Percentiles rank a stretch among this genome's conserved stretches.
Evolutionary conservation across 2,888 invertebrate species (phyloP).

Genomic region (Papilio gigon): DNA sequence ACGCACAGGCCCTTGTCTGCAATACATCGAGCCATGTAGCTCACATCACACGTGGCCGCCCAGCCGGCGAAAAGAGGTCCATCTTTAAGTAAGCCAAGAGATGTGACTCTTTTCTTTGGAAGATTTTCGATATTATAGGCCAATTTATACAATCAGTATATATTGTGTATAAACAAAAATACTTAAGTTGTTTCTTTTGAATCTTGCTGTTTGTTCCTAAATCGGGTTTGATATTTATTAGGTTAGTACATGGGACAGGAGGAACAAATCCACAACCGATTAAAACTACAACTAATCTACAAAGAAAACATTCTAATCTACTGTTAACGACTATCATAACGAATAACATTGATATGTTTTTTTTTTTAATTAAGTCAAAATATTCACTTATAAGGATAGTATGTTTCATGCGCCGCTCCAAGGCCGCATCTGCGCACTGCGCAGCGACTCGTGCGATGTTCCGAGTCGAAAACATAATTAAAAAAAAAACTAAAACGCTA

Average conservation of each 20-base stretch:
- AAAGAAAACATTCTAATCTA: constrained; percentile 31
- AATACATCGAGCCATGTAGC: constrained; percentile 61
- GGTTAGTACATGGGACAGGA: too few species aligned
- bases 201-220: background rate
- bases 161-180: background rate
- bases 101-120: background rate
- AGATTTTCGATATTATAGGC: background rate
- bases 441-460: too few species aligned
- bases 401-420: too few species aligned
- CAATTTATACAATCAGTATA: too few species aligned
- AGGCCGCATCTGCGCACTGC: too few species aligned
- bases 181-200: background rate
- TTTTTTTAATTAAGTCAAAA: too few species aligned
- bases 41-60: constrained; percentile 45
- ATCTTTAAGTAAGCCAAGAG: background rate
- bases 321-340: constrained; percentile 15
- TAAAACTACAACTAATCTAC: constrained; percentile 28
- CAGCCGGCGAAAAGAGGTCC: background rate
- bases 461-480: too few species aligned
- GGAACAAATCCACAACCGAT: constrained; percentile 19
- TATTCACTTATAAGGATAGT: too few species aligned
- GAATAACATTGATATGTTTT: background rate
- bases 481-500: too few species aligned
- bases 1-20: constrained; percentile 78
- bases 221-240: background rate